Conservation (phyloP, 2,888 invertebrate species). For the Sarcophaga carnaria region DNA sequence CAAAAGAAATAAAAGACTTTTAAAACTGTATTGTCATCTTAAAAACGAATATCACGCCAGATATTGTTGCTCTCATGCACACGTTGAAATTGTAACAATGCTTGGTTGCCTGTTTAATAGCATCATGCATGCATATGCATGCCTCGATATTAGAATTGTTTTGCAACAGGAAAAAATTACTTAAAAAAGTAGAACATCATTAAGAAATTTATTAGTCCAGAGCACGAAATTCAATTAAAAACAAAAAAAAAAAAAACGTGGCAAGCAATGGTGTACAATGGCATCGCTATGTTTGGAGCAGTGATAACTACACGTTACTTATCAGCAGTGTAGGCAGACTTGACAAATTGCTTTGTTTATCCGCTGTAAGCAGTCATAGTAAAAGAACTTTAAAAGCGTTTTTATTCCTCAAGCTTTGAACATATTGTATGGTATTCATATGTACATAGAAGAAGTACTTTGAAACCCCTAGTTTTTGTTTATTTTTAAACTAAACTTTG, state of each 20-base stretch:
- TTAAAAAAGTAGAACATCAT: neutral
- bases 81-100: neutral
- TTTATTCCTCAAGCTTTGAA: too few species aligned
- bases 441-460: too few species aligned
- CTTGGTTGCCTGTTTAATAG: neutral
- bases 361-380: too few species aligned
- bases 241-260: neutral
- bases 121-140: neutral
- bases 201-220: neutral
- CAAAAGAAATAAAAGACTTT: neutral
- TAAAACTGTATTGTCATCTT: neutral
- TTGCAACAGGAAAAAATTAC: neutral
- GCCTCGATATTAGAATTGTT: neutral
- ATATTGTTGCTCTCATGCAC: neutral
- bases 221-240: neutral
- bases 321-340: too few species aligned
- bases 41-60: neutral
- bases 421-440: too few species aligned
- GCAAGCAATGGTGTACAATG: too few species aligned
- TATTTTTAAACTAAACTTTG: too few species aligned
- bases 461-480: too few species aligned
- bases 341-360: too few species aligned
- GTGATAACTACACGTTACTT: too few species aligned
- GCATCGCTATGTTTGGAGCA: too few species aligned
- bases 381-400: too few species aligned